These are phyloP conservation scores for Mastacembelus armatus DNA, from an alignment of 2,797 vertebrate genomes.

Conservation along the genomic window DNA sequence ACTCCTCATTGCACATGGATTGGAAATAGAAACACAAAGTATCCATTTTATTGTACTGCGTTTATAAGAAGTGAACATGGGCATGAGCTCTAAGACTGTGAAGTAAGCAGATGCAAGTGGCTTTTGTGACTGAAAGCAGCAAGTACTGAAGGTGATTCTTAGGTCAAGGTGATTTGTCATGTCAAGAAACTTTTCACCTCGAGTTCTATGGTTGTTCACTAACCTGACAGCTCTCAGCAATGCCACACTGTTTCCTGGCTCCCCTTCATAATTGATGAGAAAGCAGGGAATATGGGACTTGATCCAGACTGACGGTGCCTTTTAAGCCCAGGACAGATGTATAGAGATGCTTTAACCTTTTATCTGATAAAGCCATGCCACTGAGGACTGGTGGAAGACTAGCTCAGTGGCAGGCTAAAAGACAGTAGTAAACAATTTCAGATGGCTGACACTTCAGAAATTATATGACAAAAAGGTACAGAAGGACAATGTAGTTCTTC, in stretches of 20 bases:
- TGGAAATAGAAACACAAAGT: slow-evolving; percentile 1
- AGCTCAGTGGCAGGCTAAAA: slow-evolving; percentile 15
- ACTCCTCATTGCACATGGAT: slow-evolving; percentile 5
- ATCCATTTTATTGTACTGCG: neutral
- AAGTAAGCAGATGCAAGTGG: slow-evolving; percentile 17
- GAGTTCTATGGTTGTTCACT: slow-evolving; percentile 43
- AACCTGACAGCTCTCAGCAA: slow-evolving; percentile 67
- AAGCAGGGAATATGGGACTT: slow-evolving; percentile 67
- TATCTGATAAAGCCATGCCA: slow-evolving; percentile 27
- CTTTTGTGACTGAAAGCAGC: slow-evolving; percentile 38
- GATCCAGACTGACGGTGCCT: slow-evolving; percentile 60
- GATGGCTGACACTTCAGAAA: slow-evolving; percentile 27
- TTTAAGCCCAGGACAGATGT: slow-evolving; percentile 50
- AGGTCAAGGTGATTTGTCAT: slow-evolving; percentile 77
- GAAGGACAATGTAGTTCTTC: slow-evolving; percentile 8
- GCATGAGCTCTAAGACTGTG: neutral
- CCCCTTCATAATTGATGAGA: slow-evolving; percentile 78
- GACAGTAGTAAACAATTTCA: slow-evolving; percentile 39
- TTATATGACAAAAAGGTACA: slow-evolving; percentile 2
- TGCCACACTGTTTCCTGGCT: slow-evolving; percentile 66
- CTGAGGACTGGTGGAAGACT: slow-evolving; percentile 9
- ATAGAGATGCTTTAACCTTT: slow-evolving; percentile 45
- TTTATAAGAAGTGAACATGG: slow-evolving; percentile 7
- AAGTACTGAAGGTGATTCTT: slow-evolving; percentile 24
- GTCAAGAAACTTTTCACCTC: slow-evolving; percentile 67